phyloP scores from a whole-genome alignment of 2,888 invertebrate species.

The Nomada fabriciana region DNA sequence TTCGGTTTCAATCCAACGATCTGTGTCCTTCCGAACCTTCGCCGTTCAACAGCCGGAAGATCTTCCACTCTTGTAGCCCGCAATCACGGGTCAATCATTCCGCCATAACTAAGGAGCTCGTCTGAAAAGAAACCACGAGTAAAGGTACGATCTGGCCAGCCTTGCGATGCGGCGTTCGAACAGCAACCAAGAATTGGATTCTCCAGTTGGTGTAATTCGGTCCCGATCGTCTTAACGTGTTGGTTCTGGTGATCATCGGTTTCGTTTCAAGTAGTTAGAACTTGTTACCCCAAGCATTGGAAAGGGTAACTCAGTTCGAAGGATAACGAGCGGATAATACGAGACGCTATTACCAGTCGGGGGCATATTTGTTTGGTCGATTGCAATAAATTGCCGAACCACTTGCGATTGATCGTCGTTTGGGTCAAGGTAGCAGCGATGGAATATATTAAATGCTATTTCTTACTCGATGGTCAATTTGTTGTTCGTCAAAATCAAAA shows the following conservation, averaged over 20 bases:
- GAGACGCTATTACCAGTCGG: constrained; percentile 16
- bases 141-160: constrained; percentile 39
- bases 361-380: constrained; percentile 38
- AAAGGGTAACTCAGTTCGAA: constrained; percentile 1
- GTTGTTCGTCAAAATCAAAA: not conserved
- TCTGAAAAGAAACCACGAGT: constrained; percentile 32
- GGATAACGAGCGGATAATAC: constrained; percentile 23
- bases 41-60: constrained; percentile 47
- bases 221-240: constrained; percentile 19
- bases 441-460: not conserved
- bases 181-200: constrained; percentile 19
- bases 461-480: not conserved
- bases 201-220: not conserved
- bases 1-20: constrained; percentile 18
- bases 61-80: constrained; percentile 38
- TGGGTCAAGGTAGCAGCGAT: constrained; percentile 1
- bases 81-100: constrained; percentile 63
- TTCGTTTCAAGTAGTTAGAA: constrained; percentile 2
- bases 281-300: not conserved
- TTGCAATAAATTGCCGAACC: constrained; percentile 35
- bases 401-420: constrained; percentile 28
- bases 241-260: constrained; percentile 13
- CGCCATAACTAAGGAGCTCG: constrained; percentile 58
- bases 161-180: constrained; percentile 33
- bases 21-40: constrained; percentile 1